Percentiles rank a stretch among this genome's conserved stretches.
Evolutionary conservation across 1,140 invertebrate genomes (phyloP).

Genomic region (Eufriesea mexicana): DNA sequence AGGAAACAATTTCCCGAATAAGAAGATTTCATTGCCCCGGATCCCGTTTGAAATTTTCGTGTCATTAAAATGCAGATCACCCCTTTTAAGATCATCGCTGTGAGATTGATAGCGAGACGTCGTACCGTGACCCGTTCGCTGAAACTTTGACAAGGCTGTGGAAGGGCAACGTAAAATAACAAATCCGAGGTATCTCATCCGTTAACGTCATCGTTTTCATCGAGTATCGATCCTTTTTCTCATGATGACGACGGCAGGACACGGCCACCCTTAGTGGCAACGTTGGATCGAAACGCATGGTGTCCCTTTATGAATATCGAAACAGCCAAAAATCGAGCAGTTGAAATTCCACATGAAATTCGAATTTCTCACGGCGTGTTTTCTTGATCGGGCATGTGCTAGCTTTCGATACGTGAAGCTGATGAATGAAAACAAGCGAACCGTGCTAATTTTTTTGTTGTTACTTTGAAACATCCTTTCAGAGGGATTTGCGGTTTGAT

Average conservation of each 20-base stretch:
- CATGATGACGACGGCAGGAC: neutral
- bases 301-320: constrained; percentile 28
- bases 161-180: neutral
- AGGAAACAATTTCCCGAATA: constrained; percentile 18
- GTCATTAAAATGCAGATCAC: constrained; percentile 18
- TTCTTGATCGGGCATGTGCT: neutral
- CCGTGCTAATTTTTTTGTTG: neutral
- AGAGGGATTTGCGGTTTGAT: neutral
- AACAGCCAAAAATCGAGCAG: neutral
- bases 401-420: no score
- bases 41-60: neutral
- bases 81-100: neutral
- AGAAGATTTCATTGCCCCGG: neutral
- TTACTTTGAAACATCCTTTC: no score
- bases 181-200: neutral
- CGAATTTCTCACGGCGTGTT: no score
- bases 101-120: constrained; percentile 1
- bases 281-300: neutral
- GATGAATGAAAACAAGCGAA: constrained; percentile 17
- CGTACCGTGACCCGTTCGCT: neutral
- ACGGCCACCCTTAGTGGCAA: neutral
- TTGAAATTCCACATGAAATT: constrained; percentile 23
- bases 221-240: neutral
- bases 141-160: neutral
- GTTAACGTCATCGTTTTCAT: constrained; percentile 17